Evolutionary conservation across 2,113 vertebrate species (phyloP).

Genomic region (Pseudopodoces humilis): DNA sequence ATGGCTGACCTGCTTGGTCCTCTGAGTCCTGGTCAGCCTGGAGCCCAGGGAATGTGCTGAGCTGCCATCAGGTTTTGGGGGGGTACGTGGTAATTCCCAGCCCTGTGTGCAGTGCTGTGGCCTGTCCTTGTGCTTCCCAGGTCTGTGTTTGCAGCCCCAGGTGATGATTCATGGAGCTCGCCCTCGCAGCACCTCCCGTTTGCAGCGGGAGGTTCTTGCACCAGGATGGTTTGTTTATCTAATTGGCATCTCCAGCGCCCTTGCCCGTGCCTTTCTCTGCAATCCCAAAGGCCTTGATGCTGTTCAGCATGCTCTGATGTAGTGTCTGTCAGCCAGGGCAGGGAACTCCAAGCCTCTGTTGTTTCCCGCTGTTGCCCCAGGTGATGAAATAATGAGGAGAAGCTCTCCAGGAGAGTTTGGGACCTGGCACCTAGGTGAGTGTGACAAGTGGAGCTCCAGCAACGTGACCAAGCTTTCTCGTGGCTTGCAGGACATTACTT

Average conservation of each 20-base stretch:
- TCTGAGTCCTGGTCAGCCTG: not conserved
- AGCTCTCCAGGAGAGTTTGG: not conserved
- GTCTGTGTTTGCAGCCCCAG: not conserved
- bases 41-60: not conserved
- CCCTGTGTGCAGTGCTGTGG: not conserved
- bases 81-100: rapidly evolving
- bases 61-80: not conserved
- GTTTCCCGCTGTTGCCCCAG: not conserved
- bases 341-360: not conserved
- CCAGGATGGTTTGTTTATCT: not conserved
- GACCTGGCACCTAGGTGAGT: not conserved
- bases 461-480: rapidly evolving
- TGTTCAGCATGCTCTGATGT: not conserved
- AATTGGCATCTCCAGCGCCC: not conserved
- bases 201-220: not conserved
- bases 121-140: not conserved
- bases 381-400: not conserved
- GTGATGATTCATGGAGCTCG: not conserved
- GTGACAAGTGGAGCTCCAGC: not conserved
- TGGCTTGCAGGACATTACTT: not conserved
- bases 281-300: not conserved
- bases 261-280: not conserved
- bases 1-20: not conserved
- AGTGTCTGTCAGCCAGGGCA: not conserved
- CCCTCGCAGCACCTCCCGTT: not conserved